Base-by-base conservation (phyloP, 2,888 invertebrate species). In the Notodonta ziczac region DNA sequence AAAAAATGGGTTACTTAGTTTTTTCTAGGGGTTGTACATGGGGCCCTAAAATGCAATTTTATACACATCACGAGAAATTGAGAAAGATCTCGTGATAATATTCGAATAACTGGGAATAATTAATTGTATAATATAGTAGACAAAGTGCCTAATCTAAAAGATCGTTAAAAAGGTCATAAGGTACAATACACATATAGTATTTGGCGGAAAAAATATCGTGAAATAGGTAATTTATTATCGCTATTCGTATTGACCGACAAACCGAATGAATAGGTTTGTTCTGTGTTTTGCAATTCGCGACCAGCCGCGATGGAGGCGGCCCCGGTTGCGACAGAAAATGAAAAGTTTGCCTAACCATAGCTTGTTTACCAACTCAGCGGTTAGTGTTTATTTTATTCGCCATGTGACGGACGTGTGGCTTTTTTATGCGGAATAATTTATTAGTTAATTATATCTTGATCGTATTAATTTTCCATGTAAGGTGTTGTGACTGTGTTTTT, bases 221-320 rank as follows among this genome's bases (percentile, higher is more conserved):
- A 42, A 2, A 10, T 9, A 42, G 8, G 12, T 42, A 24, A 44
- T 46, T 32, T 16, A 4, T 13, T 52, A 52, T 52, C 52, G 16
- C 16, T 50, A 50, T 10, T 14, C 14, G n/a, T 10, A 12, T 55
- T 40, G 55, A 55, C 39, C 55, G 39, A 40, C 40, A n/a, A 55
- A n/a, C 32, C 10, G n/a, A 52, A 52, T 32, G 52, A 52, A 32
- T 52, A 4, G 9, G 14, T 16, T 50, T 8, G 50, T 50, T 35
- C 13, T n/a, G 40, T 16, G 40, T 55, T 40, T 55, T 40, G 55
- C 55, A 55, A 55, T 40, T 40, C 55, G 40, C 55, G 8, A 39
- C 7, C 32, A 40, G 9, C 8, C 55, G 40, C 40, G 8, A 13
- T 12, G 13, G 24, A 40, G 39, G 39, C 39, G 10, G 8, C 24